Conservation (phyloP, 2,797 vertebrate species). For the Bryconaethiops microstoma region DNA sequence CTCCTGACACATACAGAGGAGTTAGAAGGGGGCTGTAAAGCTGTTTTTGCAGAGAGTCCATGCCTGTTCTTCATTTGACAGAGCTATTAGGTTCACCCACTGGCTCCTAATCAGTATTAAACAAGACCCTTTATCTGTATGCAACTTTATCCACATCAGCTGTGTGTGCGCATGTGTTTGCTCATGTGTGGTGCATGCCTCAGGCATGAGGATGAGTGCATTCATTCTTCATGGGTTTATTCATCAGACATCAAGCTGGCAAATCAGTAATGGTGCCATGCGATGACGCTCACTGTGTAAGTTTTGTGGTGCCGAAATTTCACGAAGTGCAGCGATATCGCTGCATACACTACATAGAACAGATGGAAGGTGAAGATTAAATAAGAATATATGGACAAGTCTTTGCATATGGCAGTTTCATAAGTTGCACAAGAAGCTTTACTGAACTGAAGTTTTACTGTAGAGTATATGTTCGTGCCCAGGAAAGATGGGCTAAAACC, state of each 20-base stretch:
- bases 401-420: not conserved
- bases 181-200: slow-evolving; percentile 30
- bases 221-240: slow-evolving; percentile 23
- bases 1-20: slow-evolving; percentile 45
- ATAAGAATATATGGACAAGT: not conserved
- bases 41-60: slow-evolving; percentile 29
- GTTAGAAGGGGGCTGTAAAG: slow-evolving; percentile 44
- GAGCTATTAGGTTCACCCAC: slow-evolving; percentile 45
- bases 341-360: not conserved
- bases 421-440: not conserved
- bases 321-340: not conserved
- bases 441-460: too few relatives aligned
- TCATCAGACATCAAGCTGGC: slow-evolving; percentile 20
- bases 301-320: not conserved
- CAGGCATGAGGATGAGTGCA: slow-evolving; percentile 24
- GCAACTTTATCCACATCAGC: slow-evolving; percentile 53
- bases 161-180: slow-evolving; percentile 22
- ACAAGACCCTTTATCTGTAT: slow-evolving; percentile 62
- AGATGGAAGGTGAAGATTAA: not conserved
- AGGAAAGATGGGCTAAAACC: not conserved
- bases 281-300: not conserved
- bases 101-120: slow-evolving; percentile 58
- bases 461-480: not conserved
- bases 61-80: slow-evolving; percentile 48
- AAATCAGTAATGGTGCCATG: slow-evolving; percentile 1